phyloP scores from a whole-genome alignment of 2,888 invertebrate genomes.

The Phyto melanocephala region DNA sequence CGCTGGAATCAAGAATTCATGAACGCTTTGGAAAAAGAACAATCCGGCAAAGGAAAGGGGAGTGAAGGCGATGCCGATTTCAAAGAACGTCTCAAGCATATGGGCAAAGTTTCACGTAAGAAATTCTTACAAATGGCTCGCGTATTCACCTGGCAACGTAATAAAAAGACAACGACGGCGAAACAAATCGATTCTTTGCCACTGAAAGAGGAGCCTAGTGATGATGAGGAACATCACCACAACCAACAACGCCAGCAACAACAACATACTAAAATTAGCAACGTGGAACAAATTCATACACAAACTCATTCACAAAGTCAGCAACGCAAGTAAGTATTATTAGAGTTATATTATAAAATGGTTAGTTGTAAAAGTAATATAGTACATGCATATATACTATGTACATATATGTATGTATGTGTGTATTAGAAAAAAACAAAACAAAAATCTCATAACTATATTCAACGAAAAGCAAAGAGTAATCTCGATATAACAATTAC shows the following conservation, averaged over 20 bases:
- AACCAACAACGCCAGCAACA: conserved; percentile 75
- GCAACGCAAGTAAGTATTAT: conserved; percentile 60
- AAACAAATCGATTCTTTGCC: conserved; percentile 81
- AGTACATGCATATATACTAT: neutral
- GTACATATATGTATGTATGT: neutral
- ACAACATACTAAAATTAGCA: conserved; percentile 6
- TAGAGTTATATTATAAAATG: neutral
- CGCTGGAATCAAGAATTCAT: conserved; percentile 93
- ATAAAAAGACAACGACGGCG: conserved; percentile 79
- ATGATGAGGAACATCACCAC: conserved; percentile 81
- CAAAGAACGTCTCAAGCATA: conserved; percentile 88
- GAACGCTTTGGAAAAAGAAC: conserved; percentile 89
- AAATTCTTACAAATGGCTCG: conserved; percentile 89
- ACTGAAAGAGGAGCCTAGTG: conserved; percentile 83
- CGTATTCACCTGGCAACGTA: conserved; percentile 85
- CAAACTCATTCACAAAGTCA: conserved; percentile 42
- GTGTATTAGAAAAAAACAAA: neutral
- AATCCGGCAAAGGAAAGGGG: conserved; percentile 80
- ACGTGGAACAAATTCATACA: conserved; percentile 38
- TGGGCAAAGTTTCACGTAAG: conserved; percentile 90
- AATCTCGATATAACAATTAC: neutral
- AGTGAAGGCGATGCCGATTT: conserved; percentile 84
- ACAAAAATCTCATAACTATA: conserved; percentile 34
- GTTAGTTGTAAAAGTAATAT: neutral
- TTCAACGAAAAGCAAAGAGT: conserved; percentile 28